Evolutionary conservation across 2,888 invertebrate species (phyloP), one percentile per base, ranked within the genome.

Genomic region (Pherbina coryleti): DNA sequence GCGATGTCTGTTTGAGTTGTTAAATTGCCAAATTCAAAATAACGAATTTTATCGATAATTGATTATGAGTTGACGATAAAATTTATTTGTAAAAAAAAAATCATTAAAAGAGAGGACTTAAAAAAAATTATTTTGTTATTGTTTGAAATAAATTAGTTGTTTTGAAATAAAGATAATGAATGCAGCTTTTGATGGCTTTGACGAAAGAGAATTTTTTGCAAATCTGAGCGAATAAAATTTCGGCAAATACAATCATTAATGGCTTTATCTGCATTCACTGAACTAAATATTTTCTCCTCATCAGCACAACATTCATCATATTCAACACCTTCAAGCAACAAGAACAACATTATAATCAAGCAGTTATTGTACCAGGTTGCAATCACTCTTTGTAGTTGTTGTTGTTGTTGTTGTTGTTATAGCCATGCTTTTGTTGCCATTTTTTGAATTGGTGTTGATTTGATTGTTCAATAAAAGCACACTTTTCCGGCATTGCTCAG

Each of bases 401-500:
- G 3, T 7, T 57, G 28, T 69, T n/a, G 1, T 17, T 5, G 2
- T 14, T 57, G 25, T 14, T 60, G 19, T 22, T 57, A 22, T 60
- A 5, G 22, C 17, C 28, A n/a, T 34, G n/a, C 14, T 19, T 34
- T 70, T 34, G 67, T 44, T 49, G 67, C 49, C 44, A 19, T 44
- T 44, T n/a, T 44, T 60, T 70, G 70, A 70, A 55, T 70, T 34
- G 55, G 25, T 17, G 70, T 25, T 70, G 55, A 70, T 70, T 70
- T 53, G 28, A 70, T 53, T 55, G 55, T 70, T 51, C 55, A 25
- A 55, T 28, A 22, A 67, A 67, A 14, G 31, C 19, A 2, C 55
- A n/a, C 34, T 19, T 55, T 70, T 70, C 11, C 31, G n/a, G 31
- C 51, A 51, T 53, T 55, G n/a, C 55, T 55, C 69, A 69, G 28